Evolutionary conservation across 2,888 invertebrate species (phyloP), one percentile per base, ranked within the genome.

Genomic region (Tetranychus truncatus): DNA sequence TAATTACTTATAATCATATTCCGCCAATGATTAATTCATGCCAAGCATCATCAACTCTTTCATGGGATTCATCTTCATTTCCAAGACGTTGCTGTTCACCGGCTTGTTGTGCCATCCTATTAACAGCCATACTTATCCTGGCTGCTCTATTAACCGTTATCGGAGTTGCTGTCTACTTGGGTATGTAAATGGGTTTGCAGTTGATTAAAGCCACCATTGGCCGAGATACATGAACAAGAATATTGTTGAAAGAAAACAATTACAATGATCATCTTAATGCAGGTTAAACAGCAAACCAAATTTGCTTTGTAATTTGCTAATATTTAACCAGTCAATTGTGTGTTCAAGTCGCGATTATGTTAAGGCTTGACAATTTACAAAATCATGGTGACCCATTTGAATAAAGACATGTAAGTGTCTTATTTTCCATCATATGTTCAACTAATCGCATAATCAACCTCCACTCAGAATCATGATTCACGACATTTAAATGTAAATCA

Each of bases 1-100:
- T 72, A 15, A 72, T 45, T 44, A 72, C 72, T 44, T 72, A 44
- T 72, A 72, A 72, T 44, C 69, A 69, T 24, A 69, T 69, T 20
- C 69, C 69, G 20, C 69, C 69, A 24, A 24, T 69, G 21, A 69
- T 69, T 20, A 69, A 24, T 21, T 69, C 69, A 20, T 69, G 69
- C 34, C 69, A 24, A 69, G 20, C 69, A n/a, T 34, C 72, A 45
- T 72, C 72, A 11, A 45, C 24, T 8, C 15, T 72, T 15, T 72
- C 72, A 72, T 45, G 20, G 69, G 34, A 24, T 24, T 69, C 69
- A 72, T 20, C 72, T n/a, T 11, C 72, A 24, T 45, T 45, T 15
- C 11, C 45, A 18, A 20, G 72, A 9, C 44, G 45, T 44, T 45
- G 44, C 18, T 72, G 72, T 45, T 45, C 72, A 45, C 45, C 45